These are phyloP conservation scores for Terebella lapidaria DNA, from an alignment of 2,888 invertebrate genomes.

Conservation along the genomic window DNA sequence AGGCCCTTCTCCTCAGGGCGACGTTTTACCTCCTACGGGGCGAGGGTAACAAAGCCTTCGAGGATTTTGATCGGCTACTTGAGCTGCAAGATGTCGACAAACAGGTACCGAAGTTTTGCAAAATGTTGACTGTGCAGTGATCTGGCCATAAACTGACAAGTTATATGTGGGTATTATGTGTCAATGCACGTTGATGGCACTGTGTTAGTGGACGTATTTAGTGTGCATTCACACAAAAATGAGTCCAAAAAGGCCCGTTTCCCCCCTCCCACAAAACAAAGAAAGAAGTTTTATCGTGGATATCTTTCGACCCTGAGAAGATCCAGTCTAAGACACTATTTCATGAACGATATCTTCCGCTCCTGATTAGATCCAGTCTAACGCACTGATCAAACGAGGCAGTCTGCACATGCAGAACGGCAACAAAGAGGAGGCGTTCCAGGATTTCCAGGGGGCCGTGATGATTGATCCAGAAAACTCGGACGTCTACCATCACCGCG, in stretches of 20 bases:
- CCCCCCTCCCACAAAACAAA: too few species aligned
- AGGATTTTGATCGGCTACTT: constrained; percentile 59
- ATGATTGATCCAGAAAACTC: constrained; percentile 73
- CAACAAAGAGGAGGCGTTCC: constrained; percentile 60
- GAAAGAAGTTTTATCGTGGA: too few species aligned
- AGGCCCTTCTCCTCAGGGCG: constrained; percentile 72
- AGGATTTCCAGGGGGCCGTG: constrained; percentile 74
- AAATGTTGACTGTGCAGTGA: too few species aligned
- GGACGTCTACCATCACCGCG: constrained; percentile 89
- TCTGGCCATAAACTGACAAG: too few species aligned
- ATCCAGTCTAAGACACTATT: too few species aligned
- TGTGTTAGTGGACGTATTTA: too few species aligned
- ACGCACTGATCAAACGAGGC: constrained; percentile 83
- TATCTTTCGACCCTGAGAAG: too few species aligned
- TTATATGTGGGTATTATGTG: too few species aligned
- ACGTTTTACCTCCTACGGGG: constrained; percentile 78
- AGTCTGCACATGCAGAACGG: constrained; percentile 74
- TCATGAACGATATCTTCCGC: too few species aligned
- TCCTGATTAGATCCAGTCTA: constrained; percentile 58
- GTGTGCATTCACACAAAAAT: too few species aligned
- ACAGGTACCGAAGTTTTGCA: constrained; percentile 16
- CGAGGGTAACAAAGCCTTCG: constrained; percentile 38
- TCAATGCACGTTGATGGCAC: too few species aligned
- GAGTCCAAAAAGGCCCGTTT: too few species aligned
- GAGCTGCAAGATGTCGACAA: constrained; percentile 23